Evolutionary conservation across 2,797 vertebrate species (phyloP), one percentile per base, ranked within the genome.

Genomic region (Enteromius argenteus): DNA sequence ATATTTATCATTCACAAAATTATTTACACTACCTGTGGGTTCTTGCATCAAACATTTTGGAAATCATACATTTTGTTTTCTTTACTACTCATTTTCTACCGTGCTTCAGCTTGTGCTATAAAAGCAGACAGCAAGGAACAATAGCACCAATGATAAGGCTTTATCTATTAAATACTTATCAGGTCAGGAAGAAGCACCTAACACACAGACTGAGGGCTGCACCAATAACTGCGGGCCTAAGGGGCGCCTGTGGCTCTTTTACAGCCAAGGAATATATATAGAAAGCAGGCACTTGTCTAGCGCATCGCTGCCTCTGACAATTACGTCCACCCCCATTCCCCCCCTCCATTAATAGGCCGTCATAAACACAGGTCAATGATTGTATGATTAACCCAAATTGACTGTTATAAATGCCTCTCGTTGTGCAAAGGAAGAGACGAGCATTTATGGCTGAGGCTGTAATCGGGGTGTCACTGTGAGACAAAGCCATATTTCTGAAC

Each of bases 101-200:
- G 42, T 60, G 62, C 85, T 87, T 89, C 80, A 84, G 87, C 67
- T 84, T 35, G 46, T 66, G 85, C 83, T 76, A 81, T 89, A 88
- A 89, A 90, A 64, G 64, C 80, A 83, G 75, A 83, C 85, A 85
- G 85, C 83, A 83, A 64, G 83, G 81, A 80, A 79, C 80, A 86
- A 78, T 69, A 68, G 67, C 60, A 46, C 68, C 80, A 85, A 87
- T 85, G 89, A 90, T 91, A 89, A 88, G 83, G 21, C 77, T 86
- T 89, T 92, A 91, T 90, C 89, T 91, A 90, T 90, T 90, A 90
- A 89, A 88, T 79, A 64, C 87, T 87, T 91, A 91, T 90, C 88
- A 79, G 81, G 72, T 68, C 68, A 73, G 85, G 81, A 88, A 85
- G 86, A 89, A 86, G 79, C 86, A 89, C 77, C 88, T 86, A 84